Base-by-base conservation (phyloP, 1,140 invertebrate species). In the Dermatophagoides farinae region DNA sequence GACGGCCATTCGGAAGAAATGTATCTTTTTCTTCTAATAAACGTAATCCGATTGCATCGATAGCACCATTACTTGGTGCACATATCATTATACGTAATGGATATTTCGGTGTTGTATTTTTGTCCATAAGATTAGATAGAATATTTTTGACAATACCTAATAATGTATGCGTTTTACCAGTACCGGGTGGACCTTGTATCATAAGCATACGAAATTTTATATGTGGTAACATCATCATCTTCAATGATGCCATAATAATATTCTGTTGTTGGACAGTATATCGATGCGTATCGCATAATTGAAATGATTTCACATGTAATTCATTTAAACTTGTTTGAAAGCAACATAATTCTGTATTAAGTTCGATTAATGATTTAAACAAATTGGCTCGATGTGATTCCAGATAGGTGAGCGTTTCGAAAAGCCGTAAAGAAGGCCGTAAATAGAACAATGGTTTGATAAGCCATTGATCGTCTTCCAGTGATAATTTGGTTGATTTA, bases 11-110 rank as follows among this genome's bases (percentile, higher is more conserved):
- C 16, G 11, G 8, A 23, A 47, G 6, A 20, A 47, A 23, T 23
- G 46, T 47, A 23, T 60, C 1, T n/a, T 8, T 37, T 22, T 60
- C 46, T 1, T 6, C 1, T 12, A 47, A 8, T 9, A 60, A 64
- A 62, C 82, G 75, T 18, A 77, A 63, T 12, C 80, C 77, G 12
- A 88, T 70, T 68, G 81, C 82, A 72, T 89, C 85, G 18, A 88
- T 77, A 1, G 85, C 85, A 8, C 81, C 81, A 73, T 89, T 88
- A 0, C 85, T 87, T 31, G 85, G 85, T 0, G 86, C 82, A 67
- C 82, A 84, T 16, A 89, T 73, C 14, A 88, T 73, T 49, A 88
- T 80, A 53, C 72, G 73, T n/a, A 66, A 66, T 5, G 62, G 61
- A 10, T 60, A 41, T 31, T 31, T 31, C 14, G 65, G 68, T 62